Conservation (phyloP, 1,140 invertebrate genomes). For the Trichoplusia ni region DNA sequence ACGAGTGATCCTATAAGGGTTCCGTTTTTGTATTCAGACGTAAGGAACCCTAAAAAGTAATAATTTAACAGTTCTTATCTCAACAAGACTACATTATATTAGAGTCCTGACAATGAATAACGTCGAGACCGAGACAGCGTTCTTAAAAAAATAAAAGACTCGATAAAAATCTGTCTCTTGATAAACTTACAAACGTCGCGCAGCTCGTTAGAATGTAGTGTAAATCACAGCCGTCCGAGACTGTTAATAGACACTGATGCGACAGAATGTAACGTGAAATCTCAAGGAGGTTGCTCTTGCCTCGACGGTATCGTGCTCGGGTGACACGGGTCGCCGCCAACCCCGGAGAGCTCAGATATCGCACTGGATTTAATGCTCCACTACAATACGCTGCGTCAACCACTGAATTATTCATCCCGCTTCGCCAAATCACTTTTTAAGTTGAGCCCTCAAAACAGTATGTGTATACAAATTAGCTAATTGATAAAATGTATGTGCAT, state of each 20-base stretch:
- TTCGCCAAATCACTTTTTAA: slow-evolving; percentile 31
- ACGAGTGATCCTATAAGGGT: no score
- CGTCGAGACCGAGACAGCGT: no score
- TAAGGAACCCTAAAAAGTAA: no score
- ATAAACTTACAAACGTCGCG: no score
- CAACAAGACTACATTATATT: no score
- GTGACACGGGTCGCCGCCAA: slow-evolving; percentile 27
- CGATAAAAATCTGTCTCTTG: no score
- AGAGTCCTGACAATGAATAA: no score
- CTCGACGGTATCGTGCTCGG: neutral
- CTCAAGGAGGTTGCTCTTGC: slow-evolving; percentile 3
- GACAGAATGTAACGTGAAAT: slow-evolving; percentile 13
- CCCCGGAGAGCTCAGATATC: slow-evolving; percentile 9
- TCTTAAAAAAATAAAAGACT: no score
- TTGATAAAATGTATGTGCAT: slow-evolving; percentile 6
- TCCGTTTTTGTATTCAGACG: no score
- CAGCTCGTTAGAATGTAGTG: neutral
- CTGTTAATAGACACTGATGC: slow-evolving; percentile 27
- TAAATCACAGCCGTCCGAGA: neutral
- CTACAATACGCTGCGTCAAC: slow-evolving; percentile 13
- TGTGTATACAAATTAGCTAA: slow-evolving; percentile 17
- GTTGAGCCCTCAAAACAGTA: neutral
- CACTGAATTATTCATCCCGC: slow-evolving; percentile 32
- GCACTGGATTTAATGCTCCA: slow-evolving; percentile 14
- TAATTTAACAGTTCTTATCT: no score